Base-by-base conservation (phyloP, 2,113 vertebrate genomes). In the Paralichthys olivaceus region DNA sequence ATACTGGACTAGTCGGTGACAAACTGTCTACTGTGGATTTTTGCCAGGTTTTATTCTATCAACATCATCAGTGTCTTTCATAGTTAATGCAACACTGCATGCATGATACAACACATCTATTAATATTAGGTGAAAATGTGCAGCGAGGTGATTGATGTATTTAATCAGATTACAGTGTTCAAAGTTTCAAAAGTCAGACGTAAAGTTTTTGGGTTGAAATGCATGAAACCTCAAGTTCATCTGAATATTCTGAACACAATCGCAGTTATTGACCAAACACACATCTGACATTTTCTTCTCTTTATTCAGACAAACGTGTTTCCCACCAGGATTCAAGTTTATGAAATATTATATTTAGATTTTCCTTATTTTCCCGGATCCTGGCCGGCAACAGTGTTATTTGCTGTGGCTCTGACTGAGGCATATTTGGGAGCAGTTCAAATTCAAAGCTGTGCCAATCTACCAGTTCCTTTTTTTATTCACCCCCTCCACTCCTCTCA, bases 391-490 rank as follows among this genome's bases (percentile, higher is more conserved):
- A 88, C 85, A 71, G 87, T 88, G 86, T 89, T 94, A 93, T 94
- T 93, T 93, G 93, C 91, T 90, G 88, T 86, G 89, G 90, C 87
- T 92, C 84, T 86, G 87, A 91, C 83, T 89, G 90, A 90, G 89
- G 91, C 92, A 92, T 93, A 90, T 94, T 95, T 93, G 93, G 94
- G 94, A 93, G 90, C 87, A 84, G 90, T 93, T 94, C 91, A 92
- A 93, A 92, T 92, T 93, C 92, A 92, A 92, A 94, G 90, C 87
- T 53, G 84, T 93, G 93, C 93, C 94, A 94, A 92, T 93, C 93
- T 90, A 85, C 87, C 80, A 51, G 37, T 86, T 90, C 84, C 63
- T 79, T 92, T 91, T 91, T 84, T 90, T 81, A 57, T 67, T 61
- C 66, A 43, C 70, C 66, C 73, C 84, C 87, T 80, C 79, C 85